Percentiles rank a stretch among this genome's conserved stretches.
Evolutionary conservation across 2,888 invertebrate genomes (phyloP).

Genomic region (Tuta absoluta): DNA sequence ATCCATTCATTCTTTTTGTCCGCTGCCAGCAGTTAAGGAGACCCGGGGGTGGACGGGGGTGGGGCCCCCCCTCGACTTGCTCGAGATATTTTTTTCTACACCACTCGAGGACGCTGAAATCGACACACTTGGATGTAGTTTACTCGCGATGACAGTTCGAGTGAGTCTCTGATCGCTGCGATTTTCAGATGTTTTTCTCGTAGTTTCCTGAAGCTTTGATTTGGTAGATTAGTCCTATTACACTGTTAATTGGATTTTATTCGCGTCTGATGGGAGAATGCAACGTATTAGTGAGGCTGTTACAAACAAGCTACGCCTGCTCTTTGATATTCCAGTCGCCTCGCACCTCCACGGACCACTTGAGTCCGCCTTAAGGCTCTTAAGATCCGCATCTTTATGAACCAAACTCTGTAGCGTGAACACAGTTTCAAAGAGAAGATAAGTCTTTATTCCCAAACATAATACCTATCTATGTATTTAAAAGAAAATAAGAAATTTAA

Average conservation of each 20-base stretch:
- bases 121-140: slow-evolving; percentile 80
- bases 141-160: slow-evolving; percentile 76
- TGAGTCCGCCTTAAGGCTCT: slow-evolving; percentile 36
- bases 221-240: slow-evolving; percentile 44
- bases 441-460: not conserved
- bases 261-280: not conserved
- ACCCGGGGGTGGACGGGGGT: slow-evolving; percentile 58
- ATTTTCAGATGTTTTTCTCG: slow-evolving; percentile 49
- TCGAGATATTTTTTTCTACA: slow-evolving; percentile 79
- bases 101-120: slow-evolving; percentile 76
- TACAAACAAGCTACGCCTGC: slow-evolving; percentile 70
- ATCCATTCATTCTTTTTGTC: slow-evolving; percentile 82
- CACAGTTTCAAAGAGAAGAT: not conserved
- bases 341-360: slow-evolving; percentile 39
- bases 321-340: slow-evolving; percentile 55
- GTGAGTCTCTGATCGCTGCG: slow-evolving; percentile 64
- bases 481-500: too few relatives aligned
- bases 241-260: slow-evolving; percentile 22
- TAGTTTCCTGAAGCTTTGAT: slow-evolving; percentile 19
- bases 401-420: not conserved
- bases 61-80: slow-evolving; percentile 66
- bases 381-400: slow-evolving; percentile 27
- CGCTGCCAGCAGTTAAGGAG: slow-evolving; percentile 78
- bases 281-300: slow-evolving; percentile 55
- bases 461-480: too few relatives aligned